Base-by-base conservation (phyloP, 2,888 invertebrate species). In the Idaea biselata region DNA sequence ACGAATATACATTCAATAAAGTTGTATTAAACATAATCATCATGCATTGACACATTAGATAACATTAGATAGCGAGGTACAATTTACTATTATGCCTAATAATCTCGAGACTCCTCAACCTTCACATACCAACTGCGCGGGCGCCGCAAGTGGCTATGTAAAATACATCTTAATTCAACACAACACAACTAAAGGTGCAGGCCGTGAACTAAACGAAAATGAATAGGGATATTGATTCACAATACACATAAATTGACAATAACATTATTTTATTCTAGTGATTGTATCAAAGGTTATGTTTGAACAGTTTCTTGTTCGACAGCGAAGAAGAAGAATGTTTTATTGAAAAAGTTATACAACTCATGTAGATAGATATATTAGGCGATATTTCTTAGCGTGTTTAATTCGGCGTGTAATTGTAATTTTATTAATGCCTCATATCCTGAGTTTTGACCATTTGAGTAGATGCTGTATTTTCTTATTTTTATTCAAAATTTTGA, bases 201-300 rank as follows among this genome's bases (percentile, higher is more conserved):
- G 18, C 58, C 25, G 58, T 44, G 44, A 44, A 44, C 44, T 8
- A 44, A 44, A 44, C 59, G 57, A 65, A 63, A 60, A 66, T 63
- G 61, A 63, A 68, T 69, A 63, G 63, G 53, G 55, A 63, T 66
- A 67, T 67, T 25, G 17, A 68, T 65, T 70, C 62, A 69, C 66
- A 68, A 66, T 68, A 63, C 65, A 63, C 58, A 44, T 65, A 66
- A 65, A 63, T 63, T 63, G 66, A 63, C 66, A 63, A 63, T 65
- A 66, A 60, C 55, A 66, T 66, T 63, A 63, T 61, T 59, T 61
- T 60, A 60, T 44, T 44, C 14, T 8, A 44, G 44, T 11, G 8
- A 44, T 44, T 44, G 44, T 44, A 44, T 44, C 44, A 8, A 44
- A 44, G 44, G 44, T 44, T 44, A 44, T 44, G 44, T 44, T 44